phyloP scores from a whole-genome alignment of 64 coral and sea anemone species.

The Pocillopora damicornis region DNA sequence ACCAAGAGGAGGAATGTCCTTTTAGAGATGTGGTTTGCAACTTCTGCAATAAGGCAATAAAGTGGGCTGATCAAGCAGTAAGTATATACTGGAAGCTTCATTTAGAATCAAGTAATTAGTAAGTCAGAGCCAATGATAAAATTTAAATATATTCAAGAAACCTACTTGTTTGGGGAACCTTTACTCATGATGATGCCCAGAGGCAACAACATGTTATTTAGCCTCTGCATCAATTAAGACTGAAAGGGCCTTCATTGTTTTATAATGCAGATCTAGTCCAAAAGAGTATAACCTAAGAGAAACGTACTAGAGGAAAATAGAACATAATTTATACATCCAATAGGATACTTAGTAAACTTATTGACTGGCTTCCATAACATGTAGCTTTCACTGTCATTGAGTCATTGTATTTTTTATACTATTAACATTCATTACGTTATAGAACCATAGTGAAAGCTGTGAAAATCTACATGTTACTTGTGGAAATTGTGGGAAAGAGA shows the following conservation, averaged over 20 bases:
- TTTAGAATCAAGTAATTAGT: not conserved
- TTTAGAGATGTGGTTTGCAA: not conserved
- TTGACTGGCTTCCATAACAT: too few relatives aligned
- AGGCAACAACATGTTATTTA: too few relatives aligned
- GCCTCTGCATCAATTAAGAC: too few relatives aligned
- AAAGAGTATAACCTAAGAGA: too few relatives aligned
- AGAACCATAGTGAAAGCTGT: not conserved
- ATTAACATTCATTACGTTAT: not conserved
- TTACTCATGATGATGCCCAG: too few relatives aligned
- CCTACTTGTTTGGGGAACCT: too few relatives aligned
- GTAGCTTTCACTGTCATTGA: not conserved
- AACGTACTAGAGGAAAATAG: too few relatives aligned
- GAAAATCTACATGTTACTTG: not conserved
- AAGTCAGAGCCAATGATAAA: not conserved
- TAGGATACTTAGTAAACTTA: too few relatives aligned
- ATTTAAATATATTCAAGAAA: too few relatives aligned
- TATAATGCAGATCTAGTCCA: too few relatives aligned
- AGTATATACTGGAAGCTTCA: not conserved
- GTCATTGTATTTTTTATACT: not conserved
- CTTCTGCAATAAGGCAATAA: not conserved
- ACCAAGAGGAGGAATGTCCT: not conserved
- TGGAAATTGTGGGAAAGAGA: not conserved
- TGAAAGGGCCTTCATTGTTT: too few relatives aligned
- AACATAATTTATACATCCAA: too few relatives aligned
- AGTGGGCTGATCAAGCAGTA: not conserved